phyloP scores from a whole-genome alignment of 2,888 invertebrate species.

The Xiphydria camelus region DNA sequence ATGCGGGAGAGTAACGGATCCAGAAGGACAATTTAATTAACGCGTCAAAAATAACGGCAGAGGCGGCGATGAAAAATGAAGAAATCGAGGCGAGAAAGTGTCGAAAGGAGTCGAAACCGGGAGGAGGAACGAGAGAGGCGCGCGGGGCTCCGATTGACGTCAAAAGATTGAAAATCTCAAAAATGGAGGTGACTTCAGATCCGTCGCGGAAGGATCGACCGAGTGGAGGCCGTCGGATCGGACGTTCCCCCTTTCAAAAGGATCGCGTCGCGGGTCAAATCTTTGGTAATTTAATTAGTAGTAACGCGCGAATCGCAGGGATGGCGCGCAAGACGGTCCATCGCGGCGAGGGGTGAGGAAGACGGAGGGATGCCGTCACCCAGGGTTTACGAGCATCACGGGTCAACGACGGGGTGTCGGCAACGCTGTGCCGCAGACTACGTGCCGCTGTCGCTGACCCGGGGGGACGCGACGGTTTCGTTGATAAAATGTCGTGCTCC shows the following conservation, averaged over 20 bases:
- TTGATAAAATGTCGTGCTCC: too few relatives aligned
- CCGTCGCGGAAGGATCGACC: background rate
- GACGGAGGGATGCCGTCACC: background rate
- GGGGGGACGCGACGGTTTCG: too few relatives aligned
- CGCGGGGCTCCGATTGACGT: too few relatives aligned
- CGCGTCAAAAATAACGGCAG: too few relatives aligned
- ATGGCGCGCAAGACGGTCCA: background rate
- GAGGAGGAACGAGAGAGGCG: too few relatives aligned
- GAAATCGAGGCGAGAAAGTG: too few relatives aligned
- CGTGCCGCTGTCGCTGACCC: background rate
- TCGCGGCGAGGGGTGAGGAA: background rate
- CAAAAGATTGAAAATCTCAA: background rate
- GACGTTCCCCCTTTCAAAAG: background rate
- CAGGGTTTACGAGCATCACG: slow-evolving; percentile 1
- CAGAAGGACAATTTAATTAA: too few relatives aligned
- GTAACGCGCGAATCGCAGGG: background rate
- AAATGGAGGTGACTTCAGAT: slow-evolving; percentile 1
- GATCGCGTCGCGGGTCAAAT: background rate
- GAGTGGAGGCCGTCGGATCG: slow-evolving; percentile 1
- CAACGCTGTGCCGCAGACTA: background rate
- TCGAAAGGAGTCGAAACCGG: too few relatives aligned
- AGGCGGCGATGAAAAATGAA: too few relatives aligned
- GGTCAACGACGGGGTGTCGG: background rate
- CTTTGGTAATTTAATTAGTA: slow-evolving; percentile 2
- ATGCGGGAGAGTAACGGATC: too few relatives aligned